phyloP scores from a whole-genome alignment of 1,140 invertebrate species.

The Radopholus similis region DNA sequence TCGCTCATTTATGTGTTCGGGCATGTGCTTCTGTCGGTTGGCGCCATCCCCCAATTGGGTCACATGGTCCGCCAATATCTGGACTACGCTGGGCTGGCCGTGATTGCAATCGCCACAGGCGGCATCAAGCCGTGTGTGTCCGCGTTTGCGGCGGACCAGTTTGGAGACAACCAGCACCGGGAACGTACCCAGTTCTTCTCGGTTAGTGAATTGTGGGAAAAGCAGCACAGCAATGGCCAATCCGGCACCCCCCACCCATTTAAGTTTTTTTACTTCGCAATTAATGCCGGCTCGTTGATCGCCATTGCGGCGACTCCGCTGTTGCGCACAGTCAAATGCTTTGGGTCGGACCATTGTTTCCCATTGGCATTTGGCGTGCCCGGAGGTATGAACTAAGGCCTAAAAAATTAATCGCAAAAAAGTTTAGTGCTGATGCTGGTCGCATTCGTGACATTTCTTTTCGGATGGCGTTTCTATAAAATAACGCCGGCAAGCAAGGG shows the following conservation, averaged over 20 bases:
- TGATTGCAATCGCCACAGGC: conserved; percentile 84
- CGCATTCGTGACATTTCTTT: conserved; percentile 58
- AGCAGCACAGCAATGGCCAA: no score
- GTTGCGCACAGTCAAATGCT: conserved; percentile 60
- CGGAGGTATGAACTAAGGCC: neutral
- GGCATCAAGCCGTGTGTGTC: conserved; percentile 96
- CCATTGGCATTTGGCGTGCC: conserved; percentile 57
- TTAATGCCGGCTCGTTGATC: conserved; percentile 61
- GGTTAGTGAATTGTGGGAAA: conserved; percentile 11
- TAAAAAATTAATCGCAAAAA: neutral
- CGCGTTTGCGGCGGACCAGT: conserved; percentile 74
- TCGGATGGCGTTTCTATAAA: conserved; percentile 51
- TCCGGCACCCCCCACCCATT: no score
- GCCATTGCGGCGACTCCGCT: conserved; percentile 63
- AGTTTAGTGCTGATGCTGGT: conserved; percentile 62
- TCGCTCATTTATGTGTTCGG: conserved; percentile 84
- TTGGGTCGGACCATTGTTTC: conserved; percentile 60
- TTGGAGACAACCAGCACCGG: conserved; percentile 51
- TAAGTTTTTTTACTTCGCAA: conserved; percentile 61
- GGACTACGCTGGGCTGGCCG: conserved; percentile 64
- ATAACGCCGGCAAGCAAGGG: conserved; percentile 51
- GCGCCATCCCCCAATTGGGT: conserved; percentile 64
- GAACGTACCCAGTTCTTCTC: conserved; percentile 75
- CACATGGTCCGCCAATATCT: conserved; percentile 62
- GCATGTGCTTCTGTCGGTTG: conserved; percentile 75